Conservation (phyloP, 2,113 vertebrate species). For the Brachirus orientalis region DNA sequence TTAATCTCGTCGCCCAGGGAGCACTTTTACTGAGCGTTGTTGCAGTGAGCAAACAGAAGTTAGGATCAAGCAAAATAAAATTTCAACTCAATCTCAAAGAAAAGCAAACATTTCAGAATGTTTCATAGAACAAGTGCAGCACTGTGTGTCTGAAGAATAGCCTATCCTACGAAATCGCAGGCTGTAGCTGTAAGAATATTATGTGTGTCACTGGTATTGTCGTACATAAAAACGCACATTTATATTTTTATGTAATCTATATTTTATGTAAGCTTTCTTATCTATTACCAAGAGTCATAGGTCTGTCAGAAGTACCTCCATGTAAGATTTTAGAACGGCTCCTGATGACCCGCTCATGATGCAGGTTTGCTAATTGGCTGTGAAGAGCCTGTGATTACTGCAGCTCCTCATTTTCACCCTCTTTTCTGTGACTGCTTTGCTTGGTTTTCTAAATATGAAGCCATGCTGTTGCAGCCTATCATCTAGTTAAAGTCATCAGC, state of each 20-base stretch:
- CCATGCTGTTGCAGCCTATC: no score
- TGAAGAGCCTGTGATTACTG: background rate
- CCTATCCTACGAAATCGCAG: background rate
- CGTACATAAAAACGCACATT: no score
- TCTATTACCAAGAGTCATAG: background rate
- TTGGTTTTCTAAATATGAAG: background rate
- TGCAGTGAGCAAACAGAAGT: constrained; percentile 5
- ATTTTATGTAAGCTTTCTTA: no score
- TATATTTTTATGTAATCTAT: no score
- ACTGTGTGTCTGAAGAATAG: no score
- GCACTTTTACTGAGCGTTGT: constrained; percentile 21
- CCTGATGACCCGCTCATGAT: background rate
- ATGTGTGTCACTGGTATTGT: no score
- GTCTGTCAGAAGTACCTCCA: background rate
- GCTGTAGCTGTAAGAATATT: background rate
- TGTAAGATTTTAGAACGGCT: background rate
- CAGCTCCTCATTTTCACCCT: background rate
- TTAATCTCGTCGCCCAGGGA: background rate
- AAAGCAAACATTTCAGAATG: background rate
- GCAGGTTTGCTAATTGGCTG: constrained; percentile 1
- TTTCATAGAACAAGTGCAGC: background rate
- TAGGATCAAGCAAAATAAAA: background rate
- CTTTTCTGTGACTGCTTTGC: constrained; percentile 5
- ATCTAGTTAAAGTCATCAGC: no score
- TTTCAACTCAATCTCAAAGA: background rate